These are phyloP conservation scores for Drosophila asahinai DNA, from an alignment of 1,140 invertebrate species.

Conservation along the genomic window DNA sequence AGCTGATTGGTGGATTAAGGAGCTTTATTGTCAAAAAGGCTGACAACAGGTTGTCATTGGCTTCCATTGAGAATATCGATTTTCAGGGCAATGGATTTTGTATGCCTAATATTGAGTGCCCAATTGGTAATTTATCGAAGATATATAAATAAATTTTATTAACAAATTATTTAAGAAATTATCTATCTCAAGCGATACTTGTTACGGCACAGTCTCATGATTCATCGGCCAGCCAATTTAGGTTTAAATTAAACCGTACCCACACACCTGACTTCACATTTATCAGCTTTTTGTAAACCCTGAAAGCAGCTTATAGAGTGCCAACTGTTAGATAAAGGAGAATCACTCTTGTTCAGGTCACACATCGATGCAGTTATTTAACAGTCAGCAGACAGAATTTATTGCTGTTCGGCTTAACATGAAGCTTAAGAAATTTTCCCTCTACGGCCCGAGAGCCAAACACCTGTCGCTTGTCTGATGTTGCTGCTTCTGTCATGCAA, in stretches of 20 bases:
- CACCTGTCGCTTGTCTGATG: constrained; percentile 44
- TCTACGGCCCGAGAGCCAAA: constrained; percentile 21
- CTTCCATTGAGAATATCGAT: constrained; percentile 56
- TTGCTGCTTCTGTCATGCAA: constrained; percentile 54
- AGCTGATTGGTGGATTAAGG: not conserved
- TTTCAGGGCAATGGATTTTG: constrained; percentile 21
- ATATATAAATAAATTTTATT: too few species aligned
- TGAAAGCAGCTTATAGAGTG: constrained; percentile 73
- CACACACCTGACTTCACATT: constrained; percentile 62
- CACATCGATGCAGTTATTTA: constrained; percentile 59
- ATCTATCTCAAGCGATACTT: not conserved
- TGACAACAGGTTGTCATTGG: constrained; percentile 74
- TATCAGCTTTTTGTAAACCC: constrained; percentile 18
- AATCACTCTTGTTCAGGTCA: constrained; percentile 9
- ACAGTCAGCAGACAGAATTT: constrained; percentile 62
- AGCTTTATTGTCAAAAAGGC: constrained; percentile 61
- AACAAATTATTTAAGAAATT: not conserved
- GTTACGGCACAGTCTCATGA: not conserved
- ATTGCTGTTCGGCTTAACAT: constrained; percentile 60
- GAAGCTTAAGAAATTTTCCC: constrained; percentile 53
- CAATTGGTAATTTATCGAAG: not conserved
- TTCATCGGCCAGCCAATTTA: not conserved
- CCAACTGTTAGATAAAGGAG: constrained; percentile 53
- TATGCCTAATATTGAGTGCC: constrained; percentile 13
- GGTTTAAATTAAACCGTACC: not conserved